These are phyloP conservation scores for Phania funesta DNA, from an alignment of 2,888 invertebrate genomes.

Conservation along the genomic window DNA sequence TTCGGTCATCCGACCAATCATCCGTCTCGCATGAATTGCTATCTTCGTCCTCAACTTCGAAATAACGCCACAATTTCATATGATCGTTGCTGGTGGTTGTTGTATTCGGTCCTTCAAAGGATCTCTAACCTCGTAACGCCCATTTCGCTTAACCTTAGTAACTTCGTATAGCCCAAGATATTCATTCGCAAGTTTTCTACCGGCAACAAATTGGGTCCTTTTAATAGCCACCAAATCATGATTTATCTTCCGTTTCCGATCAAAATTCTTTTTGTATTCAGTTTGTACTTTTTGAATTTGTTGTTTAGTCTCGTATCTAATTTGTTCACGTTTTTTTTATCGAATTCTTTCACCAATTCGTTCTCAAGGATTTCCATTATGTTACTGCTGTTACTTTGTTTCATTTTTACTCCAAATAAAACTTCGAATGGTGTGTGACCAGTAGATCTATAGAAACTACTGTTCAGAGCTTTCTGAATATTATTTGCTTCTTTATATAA, in stretches of 20 bases:
- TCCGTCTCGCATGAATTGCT: neutral
- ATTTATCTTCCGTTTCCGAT: neutral
- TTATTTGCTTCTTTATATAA: conserved; percentile 17
- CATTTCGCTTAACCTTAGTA: conserved; percentile 14
- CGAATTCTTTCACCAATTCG: conserved; percentile 9
- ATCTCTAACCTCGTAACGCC: conserved; percentile 22
- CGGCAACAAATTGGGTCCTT: neutral
- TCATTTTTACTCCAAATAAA: conserved; percentile 44
- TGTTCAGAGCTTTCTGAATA: conserved; percentile 30
- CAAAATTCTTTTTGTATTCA: conserved; percentile 14
- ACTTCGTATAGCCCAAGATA: neutral
- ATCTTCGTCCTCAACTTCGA: neutral
- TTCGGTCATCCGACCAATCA: conserved; percentile 16
- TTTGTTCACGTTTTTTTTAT: conserved; percentile 13
- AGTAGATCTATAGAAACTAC: conserved; percentile 3
- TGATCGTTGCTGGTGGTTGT: neutral
- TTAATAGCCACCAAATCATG: conserved; percentile 30
- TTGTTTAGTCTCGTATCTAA: conserved; percentile 14
- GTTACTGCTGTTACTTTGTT: neutral
- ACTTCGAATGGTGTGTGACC: conserved; percentile 38
- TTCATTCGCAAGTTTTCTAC: conserved; percentile 16
- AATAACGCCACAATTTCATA: neutral
- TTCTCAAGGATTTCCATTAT: neutral
- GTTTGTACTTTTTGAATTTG: conserved; percentile 19
- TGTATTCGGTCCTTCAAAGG: neutral